These are phyloP conservation scores for Macrotus californicus DNA, from an alignment of 2,113 vertebrate genomes.

Conservation along the genomic window DNA sequence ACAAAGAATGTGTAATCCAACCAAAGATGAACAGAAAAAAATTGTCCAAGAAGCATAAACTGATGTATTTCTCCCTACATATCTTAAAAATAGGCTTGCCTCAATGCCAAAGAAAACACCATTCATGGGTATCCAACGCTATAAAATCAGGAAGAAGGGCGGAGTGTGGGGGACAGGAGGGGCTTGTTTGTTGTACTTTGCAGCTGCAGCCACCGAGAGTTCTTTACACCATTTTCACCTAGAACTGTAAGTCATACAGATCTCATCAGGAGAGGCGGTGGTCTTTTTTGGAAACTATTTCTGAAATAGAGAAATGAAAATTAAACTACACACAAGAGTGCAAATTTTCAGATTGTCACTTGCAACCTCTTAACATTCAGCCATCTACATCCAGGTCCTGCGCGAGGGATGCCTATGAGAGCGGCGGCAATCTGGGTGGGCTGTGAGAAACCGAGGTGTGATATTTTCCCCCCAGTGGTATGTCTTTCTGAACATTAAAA, in stretches of 20 bases:
- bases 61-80: slow-evolving; percentile 81
- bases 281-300: slow-evolving; percentile 79
- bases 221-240: slow-evolving; percentile 77
- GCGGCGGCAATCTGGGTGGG: slow-evolving; percentile 78
- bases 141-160: slow-evolving; percentile 81
- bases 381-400: slow-evolving; percentile 82
- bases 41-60: slow-evolving; percentile 81
- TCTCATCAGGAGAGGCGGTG: slow-evolving; percentile 78
- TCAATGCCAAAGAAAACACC: slow-evolving; percentile 85
- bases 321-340: slow-evolving; percentile 86
- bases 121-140: slow-evolving; percentile 80
- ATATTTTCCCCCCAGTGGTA: slow-evolving; percentile 41
- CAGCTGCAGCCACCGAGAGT: slow-evolving; percentile 81
- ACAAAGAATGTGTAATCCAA: slow-evolving; percentile 84
- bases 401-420: slow-evolving; percentile 73
- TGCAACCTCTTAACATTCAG: slow-evolving; percentile 88
- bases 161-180: slow-evolving; percentile 48
- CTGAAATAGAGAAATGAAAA: slow-evolving; percentile 78
- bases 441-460: slow-evolving; percentile 70
- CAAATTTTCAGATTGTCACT: slow-evolving; percentile 91
- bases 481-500: slow-evolving; percentile 70
- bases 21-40: slow-evolving; percentile 82
- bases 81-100: slow-evolving; percentile 81
- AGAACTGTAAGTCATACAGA: slow-evolving; percentile 79
- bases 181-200: slow-evolving; percentile 75